Conservation (phyloP, 2,888 invertebrate species). For the Dicranocentrus wangi region DNA sequence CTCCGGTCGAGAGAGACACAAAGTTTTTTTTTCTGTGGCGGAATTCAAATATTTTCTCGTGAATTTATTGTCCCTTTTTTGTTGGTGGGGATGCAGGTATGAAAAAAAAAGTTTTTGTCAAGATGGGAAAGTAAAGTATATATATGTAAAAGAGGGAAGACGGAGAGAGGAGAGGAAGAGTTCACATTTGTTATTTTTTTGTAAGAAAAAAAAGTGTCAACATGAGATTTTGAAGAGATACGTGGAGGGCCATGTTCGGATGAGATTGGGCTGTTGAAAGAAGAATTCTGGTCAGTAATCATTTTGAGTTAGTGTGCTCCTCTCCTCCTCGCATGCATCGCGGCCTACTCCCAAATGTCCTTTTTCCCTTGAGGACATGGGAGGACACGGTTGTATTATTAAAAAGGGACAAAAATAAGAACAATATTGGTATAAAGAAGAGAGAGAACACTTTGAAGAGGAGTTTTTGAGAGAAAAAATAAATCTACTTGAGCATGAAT, state of each 20-base stretch:
- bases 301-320: neutral
- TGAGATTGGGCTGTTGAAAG: neutral
- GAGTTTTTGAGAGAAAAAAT: no score
- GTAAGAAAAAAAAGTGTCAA: constrained; percentile 48
- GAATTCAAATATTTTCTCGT: constrained; percentile 58
- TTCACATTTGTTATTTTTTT: constrained; percentile 57
- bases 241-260: neutral
- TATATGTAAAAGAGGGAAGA: constrained; percentile 10
- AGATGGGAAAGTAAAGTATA: constrained; percentile 10
- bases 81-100: constrained; percentile 37
- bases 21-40: constrained; percentile 27
- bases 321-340: no score
- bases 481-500: no score
- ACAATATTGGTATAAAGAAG: no score
- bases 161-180: constrained; percentile 1
- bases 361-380: no score
- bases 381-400: no score
- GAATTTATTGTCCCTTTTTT: constrained; percentile 51
- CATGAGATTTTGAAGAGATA: constrained; percentile 26
- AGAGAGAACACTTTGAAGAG: no score
- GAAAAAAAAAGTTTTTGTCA: constrained; percentile 39
- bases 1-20: constrained; percentile 16
- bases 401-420: no score
- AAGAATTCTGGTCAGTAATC: constrained; percentile 1
- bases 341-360: no score